Percentiles rank a stretch among this genome's conserved stretches.
Evolutionary conservation across 2,797 vertebrate species (phyloP).

Genomic region (Buphagus erythrorhynchus): DNA sequence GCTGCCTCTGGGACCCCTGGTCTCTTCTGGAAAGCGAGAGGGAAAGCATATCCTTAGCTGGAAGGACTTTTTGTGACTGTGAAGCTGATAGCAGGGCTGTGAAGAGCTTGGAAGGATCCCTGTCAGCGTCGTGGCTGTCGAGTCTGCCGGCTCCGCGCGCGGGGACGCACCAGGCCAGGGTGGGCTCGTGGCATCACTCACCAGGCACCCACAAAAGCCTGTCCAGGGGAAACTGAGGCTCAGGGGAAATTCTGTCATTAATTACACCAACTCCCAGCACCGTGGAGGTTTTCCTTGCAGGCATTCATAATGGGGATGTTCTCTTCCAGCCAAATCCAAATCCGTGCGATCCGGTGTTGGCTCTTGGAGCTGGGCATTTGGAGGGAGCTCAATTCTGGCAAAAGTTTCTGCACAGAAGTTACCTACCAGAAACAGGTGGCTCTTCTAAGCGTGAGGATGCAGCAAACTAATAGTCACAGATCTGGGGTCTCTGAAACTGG

Average conservation of each 20-base stretch:
- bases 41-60: conserved; percentile 56
- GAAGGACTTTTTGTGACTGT: conserved; percentile 52
- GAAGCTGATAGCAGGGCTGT: background rate
- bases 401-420: background rate
- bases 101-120: conserved; percentile 46
- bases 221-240: background rate
- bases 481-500: background rate
- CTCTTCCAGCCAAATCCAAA: background rate
- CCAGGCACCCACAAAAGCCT: background rate
- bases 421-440: conserved; percentile 1
- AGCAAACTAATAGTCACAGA: background rate
- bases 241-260: accelerated
- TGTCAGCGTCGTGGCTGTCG: background rate
- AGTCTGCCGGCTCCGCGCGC: background rate
- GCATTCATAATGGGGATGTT: background rate
- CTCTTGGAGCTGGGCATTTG: background rate
- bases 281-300: background rate
- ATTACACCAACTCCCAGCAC: background rate
- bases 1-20: conserved; percentile 61
- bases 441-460: background rate
- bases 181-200: accelerated
- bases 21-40: conserved; percentile 59
- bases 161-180: background rate
- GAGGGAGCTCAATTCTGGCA: background rate
- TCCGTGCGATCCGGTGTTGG: accelerated